Base-by-base conservation (phyloP, 1,140 invertebrate genomes). In the Gryllus bimaculatus region DNA sequence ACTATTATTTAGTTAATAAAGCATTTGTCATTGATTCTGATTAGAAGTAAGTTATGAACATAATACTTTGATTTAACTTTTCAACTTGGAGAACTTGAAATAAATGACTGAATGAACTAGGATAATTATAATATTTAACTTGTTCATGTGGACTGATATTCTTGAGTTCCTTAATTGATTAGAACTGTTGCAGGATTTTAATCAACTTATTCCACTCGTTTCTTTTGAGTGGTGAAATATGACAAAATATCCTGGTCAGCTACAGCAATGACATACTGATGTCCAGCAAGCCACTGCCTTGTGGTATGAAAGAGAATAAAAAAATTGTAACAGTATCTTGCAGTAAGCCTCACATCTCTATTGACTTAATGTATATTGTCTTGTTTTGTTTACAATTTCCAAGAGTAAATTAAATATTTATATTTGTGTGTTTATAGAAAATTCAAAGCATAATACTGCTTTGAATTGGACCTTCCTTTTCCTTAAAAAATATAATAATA, bases 191-290 rank as follows among this genome's bases (percentile, higher is more conserved):
- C 54, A 18, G 10, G 54, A 66, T 66, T 66, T 66, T 66, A 13
- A 66, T 66, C 18, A 66, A 3, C 10, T 13, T 7, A 18, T 66
- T 10, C 10, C 18, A 18, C 54, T 66, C 54, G 26, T 39, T 39
- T 39, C 18, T 18, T 66, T 13, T 18, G 54, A 66, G 54, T 66
- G 54, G 18, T 18, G 54, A 66, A 13, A 66, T 39, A 66, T 66
- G 54, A 66, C 54, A 66, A 66, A 66, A 66, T 66, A 66, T 66
- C 54, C 54, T 66, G 54, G 54, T 66, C 54, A 66, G 54, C 54
- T 66, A 13, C 54, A 66, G 54, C 54, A 66, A 66, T 18, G 18
- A 18, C 54, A 18, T 66, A 66, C 54, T 66, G 10, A 66, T 66
- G 54, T 66, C 54, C 54, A 66, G 18, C 54, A 66, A 39, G 26